Evolutionary conservation across 2,797 vertebrate genomes (phyloP), one percentile per base, ranked within the genome.

Genomic region (Urocyon cinereoargenteus): DNA sequence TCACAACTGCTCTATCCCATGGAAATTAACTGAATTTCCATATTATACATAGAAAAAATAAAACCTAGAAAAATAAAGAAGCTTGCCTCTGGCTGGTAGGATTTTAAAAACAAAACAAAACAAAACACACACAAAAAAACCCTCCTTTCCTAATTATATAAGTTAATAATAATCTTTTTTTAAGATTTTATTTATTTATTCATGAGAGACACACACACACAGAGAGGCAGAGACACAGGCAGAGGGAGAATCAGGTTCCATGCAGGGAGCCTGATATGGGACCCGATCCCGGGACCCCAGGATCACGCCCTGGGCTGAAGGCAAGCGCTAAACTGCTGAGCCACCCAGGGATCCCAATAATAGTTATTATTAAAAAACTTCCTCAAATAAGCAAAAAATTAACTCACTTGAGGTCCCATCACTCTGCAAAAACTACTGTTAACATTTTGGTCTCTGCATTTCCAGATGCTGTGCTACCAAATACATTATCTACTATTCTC

Each of bases 401-500:
- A 61, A 68, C 82, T 16, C 61, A 70, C 79, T 62, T 61, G 40
- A 66, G n/a, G 86, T 59, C 22, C 55, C 5, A 59, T 57, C 14
- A 45, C 21, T 36, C 77, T 40, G 19, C 75, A 45, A 68, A 4
- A 88, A 62, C 19, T 49, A 66, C 86, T 34, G 14, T 51, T 75
- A 75, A 77, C 72, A 77, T 77, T 85, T 88, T 83, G 24, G n/a
- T 24, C 59, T 91, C 13, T 66, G 59, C 57, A 86, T 91, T 91
- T 26, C 49, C 14, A 91, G 28, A 16, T 36, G 10, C 24, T 72
- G 7, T 51, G 72, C 61, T 19, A 7, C 22, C 19, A 95, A 88
- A 88, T 77, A 91, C 18, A 75, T 89, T 72, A 81, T 15, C 66
- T 78, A 31, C 55, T 91, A 19, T 62, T 93, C 62, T 96, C 57